Base-by-base conservation (phyloP, 2,113 vertebrate species). In the Lichenostomus cassidix region DNA sequence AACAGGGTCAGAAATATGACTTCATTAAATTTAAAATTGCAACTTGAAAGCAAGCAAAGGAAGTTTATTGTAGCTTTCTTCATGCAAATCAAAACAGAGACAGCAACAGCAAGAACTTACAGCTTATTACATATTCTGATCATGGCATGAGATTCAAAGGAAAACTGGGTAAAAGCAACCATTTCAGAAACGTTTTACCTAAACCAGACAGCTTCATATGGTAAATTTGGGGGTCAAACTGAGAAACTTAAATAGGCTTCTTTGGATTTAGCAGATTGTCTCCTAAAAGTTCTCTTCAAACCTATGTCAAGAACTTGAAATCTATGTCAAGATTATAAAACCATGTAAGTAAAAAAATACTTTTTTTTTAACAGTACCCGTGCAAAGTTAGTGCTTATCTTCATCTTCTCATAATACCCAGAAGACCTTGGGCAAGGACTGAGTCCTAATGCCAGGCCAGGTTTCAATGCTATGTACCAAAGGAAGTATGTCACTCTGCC, bases 41-140 rank as follows among this genome's bases (percentile, higher is more conserved):
- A 52, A 46, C 29, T 27, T 70, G 24, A 91, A 92, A 88, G 60
- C 55, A 79, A 83, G 71, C 49, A 90, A 77, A 49, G n/a, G 19
- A 91, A 78, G 31, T 97, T 96, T 96, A 96, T 96, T 97, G n/a
- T 67, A 50, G 60, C 60, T 82, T 81, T 70, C 59, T 78, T 46
- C n/a, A 73, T n/a, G n/a, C 70, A 96, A 95, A 91, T 46, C 24
- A 92, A 90, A 94, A 47, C 60, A 35, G 5, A 15, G 8, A 31
- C 65, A 92, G 58, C 27, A 83, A 84, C 29, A 73, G 55, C 63
- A 96, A 68, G 59, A 86, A 88, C 22, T 44, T 59, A 3, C 1
- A 76, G 52, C 37, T 86, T 79, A 42, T 86, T 82, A 42, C 3
- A 39, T 27, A 42, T 44, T 79, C 35, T 87, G 33, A 33, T 24